Conservation (phyloP, 2,797 vertebrate genomes). For the Spinus olivaceus region DNA sequence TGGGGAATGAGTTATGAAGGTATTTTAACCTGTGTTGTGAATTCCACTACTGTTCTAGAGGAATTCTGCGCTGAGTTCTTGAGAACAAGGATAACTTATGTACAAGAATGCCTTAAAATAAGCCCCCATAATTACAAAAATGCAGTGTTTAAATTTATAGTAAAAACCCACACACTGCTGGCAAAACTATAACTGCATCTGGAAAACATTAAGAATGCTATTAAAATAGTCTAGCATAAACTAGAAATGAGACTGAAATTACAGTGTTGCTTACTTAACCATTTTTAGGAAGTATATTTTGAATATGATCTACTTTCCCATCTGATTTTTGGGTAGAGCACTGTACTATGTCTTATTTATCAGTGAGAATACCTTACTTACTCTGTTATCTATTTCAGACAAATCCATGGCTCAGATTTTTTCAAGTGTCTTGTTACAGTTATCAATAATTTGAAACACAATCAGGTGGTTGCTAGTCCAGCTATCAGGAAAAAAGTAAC, state of each 20-base stretch:
- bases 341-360: not conserved
- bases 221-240: slow-evolving; percentile 73
- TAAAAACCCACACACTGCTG: slow-evolving; percentile 87
- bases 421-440: not conserved
- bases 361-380: not conserved
- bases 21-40: not conserved
- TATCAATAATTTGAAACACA: not conserved
- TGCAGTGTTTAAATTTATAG: slow-evolving; percentile 95
- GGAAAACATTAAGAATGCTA: slow-evolving; percentile 85
- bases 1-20: not conserved
- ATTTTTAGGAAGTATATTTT: slow-evolving; percentile 42
- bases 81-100: slow-evolving; percentile 65
- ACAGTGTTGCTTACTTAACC: slow-evolving; percentile 52
- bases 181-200: slow-evolving; percentile 82
- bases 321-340: not conserved
- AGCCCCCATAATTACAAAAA: slow-evolving; percentile 88
- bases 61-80: slow-evolving; percentile 47
- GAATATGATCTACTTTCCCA: not conserved
- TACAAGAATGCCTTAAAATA: slow-evolving; percentile 80
- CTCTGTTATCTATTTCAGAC: not conserved
- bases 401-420: not conserved
- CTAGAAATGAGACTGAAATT: slow-evolving; percentile 66
- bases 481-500: not conserved
- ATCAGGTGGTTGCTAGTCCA: not conserved
- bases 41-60: slow-evolving; percentile 22